Conservation (phyloP, 92 coral and sea anemone genomes). For the Porites rus region DNA sequence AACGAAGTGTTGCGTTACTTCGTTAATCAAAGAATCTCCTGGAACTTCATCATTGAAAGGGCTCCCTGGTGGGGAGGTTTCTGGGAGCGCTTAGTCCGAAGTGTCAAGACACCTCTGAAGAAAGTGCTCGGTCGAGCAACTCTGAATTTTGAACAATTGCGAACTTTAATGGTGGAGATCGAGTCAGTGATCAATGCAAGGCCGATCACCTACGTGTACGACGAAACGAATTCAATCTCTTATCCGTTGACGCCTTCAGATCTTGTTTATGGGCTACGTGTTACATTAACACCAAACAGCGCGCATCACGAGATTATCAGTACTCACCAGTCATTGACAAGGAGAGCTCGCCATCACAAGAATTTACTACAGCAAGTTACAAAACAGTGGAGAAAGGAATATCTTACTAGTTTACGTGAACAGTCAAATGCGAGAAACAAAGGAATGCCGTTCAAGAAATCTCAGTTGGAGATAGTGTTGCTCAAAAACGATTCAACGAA, state of each 20-base stretch:
- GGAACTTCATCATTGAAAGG: not conserved
- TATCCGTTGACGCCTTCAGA: constrained; percentile 61
- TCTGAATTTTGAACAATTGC: not conserved
- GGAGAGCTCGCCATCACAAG: constrained; percentile 59
- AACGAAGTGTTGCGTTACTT: too few relatives aligned
- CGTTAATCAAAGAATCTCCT: not conserved
- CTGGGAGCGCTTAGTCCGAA: not conserved
- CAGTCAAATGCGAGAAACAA: not conserved
- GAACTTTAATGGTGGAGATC: not conserved
- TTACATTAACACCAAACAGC: constrained; percentile 43
- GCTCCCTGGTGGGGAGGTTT: constrained; percentile 10
- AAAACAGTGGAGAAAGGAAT: constrained; percentile 67
- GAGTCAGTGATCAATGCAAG: constrained; percentile 34
- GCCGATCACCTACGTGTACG: constrained; percentile 62
- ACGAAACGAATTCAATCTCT: constrained; percentile 59
- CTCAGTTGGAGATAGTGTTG: constrained; percentile 56
- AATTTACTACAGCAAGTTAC: constrained; percentile 57
- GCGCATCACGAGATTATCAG: constrained; percentile 59
- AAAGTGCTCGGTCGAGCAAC: not conserved
- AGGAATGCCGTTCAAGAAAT: constrained; percentile 12
- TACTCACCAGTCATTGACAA: constrained; percentile 58
- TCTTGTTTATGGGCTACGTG: constrained; percentile 56
- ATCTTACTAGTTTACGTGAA: constrained; percentile 42
- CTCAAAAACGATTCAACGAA: constrained; percentile 47
- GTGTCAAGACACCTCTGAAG: not conserved